Base-by-base conservation (phyloP, 2,113 vertebrate species). In the Carlito syrichta region DNA sequence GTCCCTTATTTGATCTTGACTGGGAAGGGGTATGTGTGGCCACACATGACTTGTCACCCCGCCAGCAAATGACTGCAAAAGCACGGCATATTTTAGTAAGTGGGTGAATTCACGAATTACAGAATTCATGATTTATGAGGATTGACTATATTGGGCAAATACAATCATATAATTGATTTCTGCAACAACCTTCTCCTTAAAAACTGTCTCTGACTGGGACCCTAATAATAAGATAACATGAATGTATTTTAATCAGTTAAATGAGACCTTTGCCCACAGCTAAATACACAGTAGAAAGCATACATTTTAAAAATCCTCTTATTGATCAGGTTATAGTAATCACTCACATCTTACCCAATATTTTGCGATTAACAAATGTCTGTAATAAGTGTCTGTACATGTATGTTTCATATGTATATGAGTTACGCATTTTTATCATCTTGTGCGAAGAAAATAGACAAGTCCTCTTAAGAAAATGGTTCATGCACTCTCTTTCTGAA, bases 11-110 rank as follows among this genome's bases (percentile, higher is more conserved):
- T 68, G 6, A 30, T 27, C 45, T 88, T n/a, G 69, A 5, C 10
- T 19, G 14, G 8, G 69, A 48, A 85, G 0, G 20, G 19, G 23
- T 2, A 11, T 11, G 4, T 9, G 35, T 16, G 2, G 2, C 1
- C 8, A 32, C 40, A 48, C 43, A n/a, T 8, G 14, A 60, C 54
- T 12, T 68, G 25, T 66, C 43, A 32, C 40, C 27, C 5, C 69
- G 23, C 30, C 32, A 40, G n/a, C 12, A 14, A 68, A 54, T 83
- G 32, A 56, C 27, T 8, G 35, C 54, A 12, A 89, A 60, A 56
- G 35, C 40, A 63, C 17, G 5, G 8, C 17, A 5, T 38, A 4
- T 43, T 8, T 45, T 86, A 71, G 10, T 0, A 10, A 88, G 25
- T 23, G 5, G 6, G 35, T 89, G 2, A 76, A 84, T 84, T 86